Evolutionary conservation across 2,888 invertebrate genomes (phyloP).

Genomic region (Drosophila ustulata): DNA sequence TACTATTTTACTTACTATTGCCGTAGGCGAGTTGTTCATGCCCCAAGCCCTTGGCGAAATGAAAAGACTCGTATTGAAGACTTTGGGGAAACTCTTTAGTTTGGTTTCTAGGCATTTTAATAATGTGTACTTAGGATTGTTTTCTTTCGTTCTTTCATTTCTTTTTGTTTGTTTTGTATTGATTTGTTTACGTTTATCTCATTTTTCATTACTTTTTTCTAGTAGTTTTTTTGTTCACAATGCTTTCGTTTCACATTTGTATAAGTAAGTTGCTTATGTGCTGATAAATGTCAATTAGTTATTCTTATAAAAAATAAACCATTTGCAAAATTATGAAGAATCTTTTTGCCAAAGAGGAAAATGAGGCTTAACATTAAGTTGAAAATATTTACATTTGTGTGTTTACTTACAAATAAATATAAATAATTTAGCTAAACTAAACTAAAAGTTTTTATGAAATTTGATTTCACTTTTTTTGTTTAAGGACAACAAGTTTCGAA

Average conservation of each 20-base stretch:
- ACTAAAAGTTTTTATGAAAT: slow-evolving; percentile 60
- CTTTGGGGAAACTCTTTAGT: slow-evolving; percentile 54
- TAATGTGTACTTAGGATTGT: slow-evolving; percentile 45
- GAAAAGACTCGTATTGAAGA: slow-evolving; percentile 62
- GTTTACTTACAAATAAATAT: slow-evolving; percentile 67
- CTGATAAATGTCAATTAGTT: slow-evolving; percentile 54
- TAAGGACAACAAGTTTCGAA: slow-evolving; percentile 47
- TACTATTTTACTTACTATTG: slow-evolving; percentile 69
- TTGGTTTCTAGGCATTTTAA: slow-evolving; percentile 65
- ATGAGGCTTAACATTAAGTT: slow-evolving; percentile 31
- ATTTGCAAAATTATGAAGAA: slow-evolving; percentile 79
- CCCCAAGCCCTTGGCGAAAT: slow-evolving; percentile 47
- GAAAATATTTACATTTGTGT: slow-evolving; percentile 51
- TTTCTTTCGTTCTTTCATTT: slow-evolving; percentile 35
- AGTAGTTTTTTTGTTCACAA: slow-evolving; percentile 56
- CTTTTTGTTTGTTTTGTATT: slow-evolving; percentile 14
- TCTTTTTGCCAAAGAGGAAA: slow-evolving; percentile 84
- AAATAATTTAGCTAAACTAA: slow-evolving; percentile 79
- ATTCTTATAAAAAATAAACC: slow-evolving; percentile 40
- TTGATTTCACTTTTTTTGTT: slow-evolving; percentile 48
- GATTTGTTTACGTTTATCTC: slow-evolving; percentile 25
- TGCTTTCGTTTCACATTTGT: slow-evolving; percentile 59
- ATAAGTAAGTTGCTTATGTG: slow-evolving; percentile 54
- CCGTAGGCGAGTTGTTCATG: slow-evolving; percentile 27
- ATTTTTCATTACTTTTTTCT: slow-evolving; percentile 44